Percentiles rank a stretch among this genome's conserved stretches.
Conservation (phyloP, 2,113 vertebrate genomes). For the Poecile atricapillus region DNA sequence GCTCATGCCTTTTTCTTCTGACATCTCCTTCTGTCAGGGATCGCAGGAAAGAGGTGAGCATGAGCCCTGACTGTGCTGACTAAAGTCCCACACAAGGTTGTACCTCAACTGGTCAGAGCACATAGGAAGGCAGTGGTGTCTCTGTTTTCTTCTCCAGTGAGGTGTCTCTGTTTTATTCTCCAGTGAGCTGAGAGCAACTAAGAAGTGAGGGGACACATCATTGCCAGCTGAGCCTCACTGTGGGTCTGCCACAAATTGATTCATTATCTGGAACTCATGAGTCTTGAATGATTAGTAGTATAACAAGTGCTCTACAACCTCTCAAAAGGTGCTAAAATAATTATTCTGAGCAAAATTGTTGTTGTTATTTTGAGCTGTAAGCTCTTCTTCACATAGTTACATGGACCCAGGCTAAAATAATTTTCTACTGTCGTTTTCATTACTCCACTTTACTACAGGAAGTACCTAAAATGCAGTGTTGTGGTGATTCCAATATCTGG, state of each 20-base stretch:
- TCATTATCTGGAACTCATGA: background rate
- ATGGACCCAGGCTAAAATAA: background rate
- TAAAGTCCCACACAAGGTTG: background rate
- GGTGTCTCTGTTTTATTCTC: background rate
- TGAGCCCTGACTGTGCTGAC: background rate
- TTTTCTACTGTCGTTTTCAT: background rate
- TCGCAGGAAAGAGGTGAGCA: background rate
- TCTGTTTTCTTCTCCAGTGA: background rate
- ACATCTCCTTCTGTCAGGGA: background rate
- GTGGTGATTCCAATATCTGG: background rate
- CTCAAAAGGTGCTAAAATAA: background rate
- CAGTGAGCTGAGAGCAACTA: accelerated
- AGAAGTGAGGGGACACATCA: background rate
- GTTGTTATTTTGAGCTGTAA: background rate
- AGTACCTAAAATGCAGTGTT: background rate
- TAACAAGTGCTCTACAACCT: background rate
- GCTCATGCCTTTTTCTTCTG: background rate
- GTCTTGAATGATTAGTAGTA: background rate
- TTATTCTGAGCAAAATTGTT: background rate
- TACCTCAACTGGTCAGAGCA: background rate
- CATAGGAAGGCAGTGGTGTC: too few relatives aligned
- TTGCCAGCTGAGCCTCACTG: background rate
- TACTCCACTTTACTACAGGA: background rate
- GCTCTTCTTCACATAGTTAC: background rate
- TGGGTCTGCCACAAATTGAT: background rate